A percentile compares a stretch with the other conserved stretches of the same genome.
phyloP scores from a whole-genome alignment of 2,888 invertebrate genomes.

The Polydesmus complanatus region DNA sequence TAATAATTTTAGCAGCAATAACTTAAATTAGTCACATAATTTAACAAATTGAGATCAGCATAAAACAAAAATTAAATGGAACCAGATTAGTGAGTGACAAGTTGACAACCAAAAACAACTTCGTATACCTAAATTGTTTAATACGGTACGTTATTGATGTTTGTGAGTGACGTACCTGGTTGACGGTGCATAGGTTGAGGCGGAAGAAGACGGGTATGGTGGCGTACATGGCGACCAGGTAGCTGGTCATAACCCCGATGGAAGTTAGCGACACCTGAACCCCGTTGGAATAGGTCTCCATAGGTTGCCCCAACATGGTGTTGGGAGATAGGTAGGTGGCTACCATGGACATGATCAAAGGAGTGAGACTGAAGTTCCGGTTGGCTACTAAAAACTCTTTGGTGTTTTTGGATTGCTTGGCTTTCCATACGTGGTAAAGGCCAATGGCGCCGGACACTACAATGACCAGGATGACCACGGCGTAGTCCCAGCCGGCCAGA shows the following conservation, averaged over 20 bases:
- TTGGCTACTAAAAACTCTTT: slow-evolving; percentile 10
- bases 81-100: no score
- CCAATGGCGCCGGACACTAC: neutral
- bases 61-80: no score
- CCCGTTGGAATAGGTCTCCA: slow-evolving; percentile 9
- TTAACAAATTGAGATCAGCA: no score
- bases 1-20: no score
- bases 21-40: no score
- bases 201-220: neutral
- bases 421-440: slow-evolving; percentile 9
- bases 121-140: no score
- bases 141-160: no score
- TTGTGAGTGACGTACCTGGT: slow-evolving; percentile 1
- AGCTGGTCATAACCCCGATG: neutral
- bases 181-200: neutral
- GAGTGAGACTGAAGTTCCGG: neutral
- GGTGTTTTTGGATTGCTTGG: slow-evolving; percentile 2
- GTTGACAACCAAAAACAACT: no score
- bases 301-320: slow-evolving; percentile 7
- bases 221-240: neutral
- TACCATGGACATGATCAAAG: slow-evolving; percentile 8
- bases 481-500: neutral
- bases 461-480: neutral
- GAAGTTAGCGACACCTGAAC: neutral
- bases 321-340: slow-evolving; percentile 6